Conservation (phyloP, 1,140 invertebrate genomes). For the Heliconius congener region DNA sequence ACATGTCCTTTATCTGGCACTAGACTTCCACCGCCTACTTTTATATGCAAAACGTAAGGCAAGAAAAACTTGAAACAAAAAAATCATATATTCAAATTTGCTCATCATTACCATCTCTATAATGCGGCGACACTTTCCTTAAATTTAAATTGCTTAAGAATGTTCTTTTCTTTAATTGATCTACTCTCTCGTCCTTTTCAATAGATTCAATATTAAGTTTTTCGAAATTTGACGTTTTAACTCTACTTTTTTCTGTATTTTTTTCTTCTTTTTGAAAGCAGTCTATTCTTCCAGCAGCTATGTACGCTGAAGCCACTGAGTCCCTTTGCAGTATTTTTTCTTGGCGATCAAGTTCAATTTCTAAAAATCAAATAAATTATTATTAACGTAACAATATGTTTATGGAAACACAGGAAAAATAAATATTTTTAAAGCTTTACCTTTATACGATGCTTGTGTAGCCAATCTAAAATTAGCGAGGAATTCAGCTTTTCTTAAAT, state of each 20-base stretch:
- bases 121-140: slow-evolving; percentile 49
- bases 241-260: neutral
- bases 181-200: slow-evolving; percentile 33
- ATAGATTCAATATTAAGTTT: slow-evolving; percentile 26
- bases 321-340: slow-evolving; percentile 58
- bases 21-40: no score
- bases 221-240: neutral
- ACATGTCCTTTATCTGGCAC: no score
- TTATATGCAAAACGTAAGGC: no score
- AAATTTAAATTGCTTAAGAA: slow-evolving; percentile 60
- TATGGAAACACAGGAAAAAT: neutral
- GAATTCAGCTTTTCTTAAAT: slow-evolving; percentile 62
- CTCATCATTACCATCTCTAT: slow-evolving; percentile 54
- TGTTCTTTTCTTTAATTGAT: slow-evolving; percentile 49
- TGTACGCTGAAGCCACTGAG: slow-evolving; percentile 61
- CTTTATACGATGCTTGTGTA: slow-evolving; percentile 59
- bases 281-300: slow-evolving; percentile 62
- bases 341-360: slow-evolving; percentile 55
- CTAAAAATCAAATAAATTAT: slow-evolving; percentile 45
- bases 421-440: slow-evolving; percentile 44
- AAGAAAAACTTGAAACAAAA: no score
- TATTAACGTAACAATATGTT: neutral
- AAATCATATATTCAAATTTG: neutral
- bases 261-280: slow-evolving; percentile 44
- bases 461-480: slow-evolving; percentile 66